phyloP scores from a whole-genome alignment of 2,888 invertebrate genomes.

The Hipparchia sbordonii region DNA sequence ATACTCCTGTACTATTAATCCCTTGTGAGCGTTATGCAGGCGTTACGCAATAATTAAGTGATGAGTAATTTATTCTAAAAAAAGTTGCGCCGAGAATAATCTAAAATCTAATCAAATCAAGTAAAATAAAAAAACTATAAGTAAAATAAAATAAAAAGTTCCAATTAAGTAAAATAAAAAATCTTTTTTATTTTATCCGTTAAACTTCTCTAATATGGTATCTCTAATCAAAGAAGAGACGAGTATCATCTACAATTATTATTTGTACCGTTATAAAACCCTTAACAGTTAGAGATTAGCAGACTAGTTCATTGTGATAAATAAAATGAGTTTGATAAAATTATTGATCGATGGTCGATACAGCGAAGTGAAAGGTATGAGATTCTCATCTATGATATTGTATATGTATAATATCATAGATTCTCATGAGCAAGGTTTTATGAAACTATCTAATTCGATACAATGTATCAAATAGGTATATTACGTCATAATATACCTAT shows the following conservation, averaged over 20 bases:
- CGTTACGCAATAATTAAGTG: too few species aligned
- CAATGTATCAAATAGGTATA: too few species aligned
- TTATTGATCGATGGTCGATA: slow-evolving; percentile 16
- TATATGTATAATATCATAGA: too few species aligned
- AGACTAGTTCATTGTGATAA: slow-evolving; percentile 32
- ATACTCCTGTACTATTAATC: too few species aligned
- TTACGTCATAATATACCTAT: neutral
- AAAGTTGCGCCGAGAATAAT: too few species aligned
- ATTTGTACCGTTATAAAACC: slow-evolving; percentile 68
- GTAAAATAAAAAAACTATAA: too few species aligned
- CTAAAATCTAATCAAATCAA: too few species aligned
- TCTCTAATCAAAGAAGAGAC: slow-evolving; percentile 21
- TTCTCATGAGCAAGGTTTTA: neutral
- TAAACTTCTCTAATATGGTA: neutral
- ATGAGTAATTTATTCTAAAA: too few species aligned
- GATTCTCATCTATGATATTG: neutral
- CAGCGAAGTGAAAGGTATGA: slow-evolving; percentile 16
- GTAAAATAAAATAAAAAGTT: too few species aligned
- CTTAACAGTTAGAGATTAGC: slow-evolving; percentile 49
- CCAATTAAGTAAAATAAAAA: too few species aligned
- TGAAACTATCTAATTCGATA: neutral
- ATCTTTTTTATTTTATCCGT: neutral
- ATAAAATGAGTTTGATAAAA: slow-evolving; percentile 6
- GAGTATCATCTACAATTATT: slow-evolving; percentile 60
- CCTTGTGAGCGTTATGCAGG: too few species aligned